Percentiles rank a stretch among this genome's conserved stretches.
Conservation (phyloP, 1,140 invertebrate species). For the Drosophila hydei region DNA sequence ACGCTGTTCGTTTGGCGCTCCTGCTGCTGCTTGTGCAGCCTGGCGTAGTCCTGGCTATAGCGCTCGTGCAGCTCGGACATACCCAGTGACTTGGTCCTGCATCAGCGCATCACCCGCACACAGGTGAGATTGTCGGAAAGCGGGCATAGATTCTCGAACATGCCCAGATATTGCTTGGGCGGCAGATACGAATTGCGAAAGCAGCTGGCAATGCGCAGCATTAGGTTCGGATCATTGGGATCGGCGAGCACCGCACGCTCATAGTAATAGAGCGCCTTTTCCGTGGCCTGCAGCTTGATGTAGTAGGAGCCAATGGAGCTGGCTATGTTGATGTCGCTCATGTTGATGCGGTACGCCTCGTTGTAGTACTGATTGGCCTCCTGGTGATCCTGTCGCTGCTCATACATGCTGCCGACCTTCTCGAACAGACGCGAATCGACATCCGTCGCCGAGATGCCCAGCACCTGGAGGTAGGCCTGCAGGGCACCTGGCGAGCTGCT, state of each 20-base stretch:
- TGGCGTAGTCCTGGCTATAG: constrained; percentile 92
- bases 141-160: constrained; percentile 91
- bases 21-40: constrained; percentile 87
- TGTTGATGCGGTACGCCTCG: constrained; percentile 95
- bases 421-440: constrained; percentile 93
- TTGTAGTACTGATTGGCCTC: constrained; percentile 96
- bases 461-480: constrained; percentile 92
- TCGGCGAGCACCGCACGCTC: constrained; percentile 94
- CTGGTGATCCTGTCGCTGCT: constrained; percentile 93
- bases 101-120: constrained; percentile 93
- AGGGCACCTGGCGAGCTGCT: constrained; percentile 91
- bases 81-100: constrained; percentile 88
- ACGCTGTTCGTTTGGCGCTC: constrained; percentile 87
- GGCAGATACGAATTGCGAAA: constrained; percentile 91
- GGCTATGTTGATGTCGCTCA: constrained; percentile 94
- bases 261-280: constrained; percentile 95
- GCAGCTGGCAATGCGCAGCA: constrained; percentile 93
- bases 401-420: constrained; percentile 93
- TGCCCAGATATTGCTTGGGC: constrained; percentile 92
- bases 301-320: constrained; percentile 97
- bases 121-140: constrained; percentile 94
- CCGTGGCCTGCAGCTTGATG: constrained; percentile 93
- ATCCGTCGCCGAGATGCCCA: constrained; percentile 89
- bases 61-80: constrained; percentile 87
- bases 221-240: constrained; percentile 93